A percentile compares a stretch with the other conserved stretches of the same genome.
Conservation (phyloP, 1,140 invertebrate species). For the Orius insidiosus region DNA sequence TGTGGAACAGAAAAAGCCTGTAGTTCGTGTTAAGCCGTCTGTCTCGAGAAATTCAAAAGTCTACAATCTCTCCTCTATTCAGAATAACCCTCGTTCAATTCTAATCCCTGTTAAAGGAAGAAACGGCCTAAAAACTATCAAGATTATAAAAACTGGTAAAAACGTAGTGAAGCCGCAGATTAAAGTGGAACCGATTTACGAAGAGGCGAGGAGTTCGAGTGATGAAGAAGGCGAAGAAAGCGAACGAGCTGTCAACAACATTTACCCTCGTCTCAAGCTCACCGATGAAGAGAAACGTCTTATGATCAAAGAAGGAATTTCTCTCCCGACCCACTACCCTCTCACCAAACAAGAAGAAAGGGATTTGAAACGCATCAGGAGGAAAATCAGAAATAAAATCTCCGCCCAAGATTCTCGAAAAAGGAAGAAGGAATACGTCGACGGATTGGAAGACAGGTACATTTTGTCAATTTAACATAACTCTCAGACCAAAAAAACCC, state of each 20-base stretch:
- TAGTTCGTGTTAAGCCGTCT: slow-evolving; percentile 14
- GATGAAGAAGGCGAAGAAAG: slow-evolving; percentile 18
- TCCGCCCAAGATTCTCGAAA: slow-evolving; percentile 85
- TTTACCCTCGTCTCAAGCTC: slow-evolving; percentile 19
- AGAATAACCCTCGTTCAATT: slow-evolving; percentile 39
- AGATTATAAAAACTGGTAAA: slow-evolving; percentile 43
- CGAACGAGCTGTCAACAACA: slow-evolving; percentile 14
- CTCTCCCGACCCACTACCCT: slow-evolving; percentile 63
- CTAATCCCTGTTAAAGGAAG: slow-evolving; percentile 39
- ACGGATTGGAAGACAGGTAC: slow-evolving; percentile 74
- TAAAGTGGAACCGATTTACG: slow-evolving; percentile 10
- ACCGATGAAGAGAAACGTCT: slow-evolving; percentile 64
- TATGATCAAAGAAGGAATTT: slow-evolving; percentile 64
- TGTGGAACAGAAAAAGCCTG: slow-evolving; percentile 6
- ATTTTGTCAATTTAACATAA: too few species aligned
- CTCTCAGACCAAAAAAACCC: too few species aligned
- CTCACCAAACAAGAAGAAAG: slow-evolving; percentile 77
- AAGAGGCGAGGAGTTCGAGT: slow-evolving; percentile 17
- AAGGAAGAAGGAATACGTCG: slow-evolving; percentile 84
- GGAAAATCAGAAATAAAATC: slow-evolving; percentile 89
- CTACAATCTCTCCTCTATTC: slow-evolving; percentile 17
- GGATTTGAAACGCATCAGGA: slow-evolving; percentile 69
- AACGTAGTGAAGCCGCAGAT: neutral
- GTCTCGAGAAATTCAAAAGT: slow-evolving; percentile 12
- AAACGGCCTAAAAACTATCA: slow-evolving; percentile 42